Evolutionary conservation across 1,140 invertebrate genomes (phyloP), one percentile per base, ranked within the genome.

Genomic region (Aphelenchoides fujianensis): DNA sequence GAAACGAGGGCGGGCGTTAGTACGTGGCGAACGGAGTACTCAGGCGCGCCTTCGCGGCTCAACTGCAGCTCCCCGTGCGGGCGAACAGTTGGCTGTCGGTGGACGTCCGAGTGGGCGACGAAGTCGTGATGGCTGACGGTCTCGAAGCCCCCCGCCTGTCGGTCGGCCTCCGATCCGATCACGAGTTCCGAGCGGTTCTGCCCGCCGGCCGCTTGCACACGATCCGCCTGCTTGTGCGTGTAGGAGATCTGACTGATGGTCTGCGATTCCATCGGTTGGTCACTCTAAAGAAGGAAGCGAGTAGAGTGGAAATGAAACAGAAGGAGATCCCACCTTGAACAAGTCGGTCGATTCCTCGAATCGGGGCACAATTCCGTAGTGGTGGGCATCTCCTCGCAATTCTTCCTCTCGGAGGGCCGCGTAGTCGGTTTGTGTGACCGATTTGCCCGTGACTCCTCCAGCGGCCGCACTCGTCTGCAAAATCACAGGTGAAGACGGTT

Each of bases 1-100:
- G 19, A 53, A 77, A 71, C 37, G n/a, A n/a, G n/a, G n/a, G n/a
- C 0, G 57, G 35, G 12, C n/a, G 28, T 27, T 64, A 69, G 70
- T 32, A 66, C 23, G 27, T 23, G 30, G 23, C 31, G 12, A 34
- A 66, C 12, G 0, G 63, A 12, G 36, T 34, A n/a, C 31, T n/a
- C 16, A 61, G 31, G 36, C 63, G 16, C 30, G 63, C 63, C 63
- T 66, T 66, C 63, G 16, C 31, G 31, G 34, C 63, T 66, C 12
- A 66, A 16, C 2, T 66, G 28, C 16, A 66, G 16, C 3, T 34
- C 31, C 23, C 32, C 31, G n/a, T 30, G 32, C 16, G 31, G 63
- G 30, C 36, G 31, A 30, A 66, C 36, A 16, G 12, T 16, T 36
- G 32, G 27, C 53, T 12, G n/a, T 32, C 63, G 31, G n/a, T 66